Base-by-base conservation (phyloP, 64 coral and sea anemone species). In the Pocillopora verrucosa region DNA sequence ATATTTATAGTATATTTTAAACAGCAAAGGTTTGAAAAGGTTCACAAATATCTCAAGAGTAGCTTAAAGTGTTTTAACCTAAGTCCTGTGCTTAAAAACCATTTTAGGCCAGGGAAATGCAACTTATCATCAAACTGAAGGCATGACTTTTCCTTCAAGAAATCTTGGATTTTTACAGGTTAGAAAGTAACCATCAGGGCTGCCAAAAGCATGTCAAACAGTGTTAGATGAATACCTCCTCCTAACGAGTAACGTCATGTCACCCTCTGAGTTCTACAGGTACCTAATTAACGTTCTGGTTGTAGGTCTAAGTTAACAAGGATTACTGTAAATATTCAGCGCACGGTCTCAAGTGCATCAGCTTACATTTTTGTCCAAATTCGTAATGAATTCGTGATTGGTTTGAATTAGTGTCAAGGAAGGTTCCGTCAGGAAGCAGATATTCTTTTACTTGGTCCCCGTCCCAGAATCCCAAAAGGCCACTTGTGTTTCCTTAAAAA, bases 331-430 rank as follows among this genome's bases (percentile, higher is more conserved):
- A 17, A 17, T 51, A 7, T 19, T 5, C 22, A 24, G 22, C 2
- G 11, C 16, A 13, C 9, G 12, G 9, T 2, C 34, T 45, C 10
- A 0, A 9, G 5, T 57, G 16, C 3, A 24, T 58, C 2, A 82
- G 35, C 89, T 95, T 89, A 95, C 94, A 95, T 74, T 91, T 82
- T n/a, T 56, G 58, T 45, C 89, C 93, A 84, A 91, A 94, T 11
- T 91, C 76, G 10, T 56, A 69, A 41, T 94, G 93, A 76, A 94
- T 89, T 16, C 26, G 75, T 26, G 80, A 34, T 1, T 60, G 74
- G 13, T 72, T 88, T 10, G 70, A 35, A 26, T 79, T 79, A 4
- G 89, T 92, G 17, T 59, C 60, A 11, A 92, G 73, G 77, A 92
- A 95, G 16, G 34, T 16, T 38, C 94, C 94, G 82, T 95, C 58